Evolutionary conservation across 2,888 invertebrate species (phyloP), one percentile per base, ranked within the genome.

Genomic region (Lasioglossum figueresi): DNA sequence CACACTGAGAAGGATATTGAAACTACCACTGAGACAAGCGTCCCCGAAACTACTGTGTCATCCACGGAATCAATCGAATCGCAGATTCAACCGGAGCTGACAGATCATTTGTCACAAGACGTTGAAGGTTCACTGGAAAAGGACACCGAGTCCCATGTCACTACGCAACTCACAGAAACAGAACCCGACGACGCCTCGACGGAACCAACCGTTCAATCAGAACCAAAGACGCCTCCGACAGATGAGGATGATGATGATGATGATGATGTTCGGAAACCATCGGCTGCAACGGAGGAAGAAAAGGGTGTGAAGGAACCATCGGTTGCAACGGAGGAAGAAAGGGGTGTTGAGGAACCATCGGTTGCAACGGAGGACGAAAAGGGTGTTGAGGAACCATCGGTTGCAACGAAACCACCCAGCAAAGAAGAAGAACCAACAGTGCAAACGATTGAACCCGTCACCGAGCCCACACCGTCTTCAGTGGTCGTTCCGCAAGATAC

Each of bases 341-440:
- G n/a, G 16, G 80, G 45, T 23, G n/a, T 2, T n/a, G 6, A 31
- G 23, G 19, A 19, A 34, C n/a, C 45, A 31, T 14, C 72, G 1
- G 19, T 56, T 27, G 52, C 80, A 12, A 82, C 86, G 78, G 10
- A 66, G 8, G 0, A 79, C 80, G 52, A 52, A n/a, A n/a, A 52
- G 16, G 80, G 45, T 23, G n/a, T 2, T n/a, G 6, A 31, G 23
- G 19, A 6, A 23, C 19, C 52, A 45, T 14, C 72, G 78, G n/a
- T 45, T 0, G 34, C 59, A 10, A 66, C 12, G 0, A 73, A 82
- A 43, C 34, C 74, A 45, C 68, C 76, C 23, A 88, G 66, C 2
- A 82, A 40, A 2, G 71, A 90, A 40, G 85, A 84, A n/a, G 37
- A n/a, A 0, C 74, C 85, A 71, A 90, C 88, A 14, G 91, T 92